Percentiles rank a stretch among this genome's conserved stretches.
These are phyloP conservation scores for Schizopygopsis malacanthus DNA, from an alignment of 2,797 vertebrate species.

Conservation along the genomic window DNA sequence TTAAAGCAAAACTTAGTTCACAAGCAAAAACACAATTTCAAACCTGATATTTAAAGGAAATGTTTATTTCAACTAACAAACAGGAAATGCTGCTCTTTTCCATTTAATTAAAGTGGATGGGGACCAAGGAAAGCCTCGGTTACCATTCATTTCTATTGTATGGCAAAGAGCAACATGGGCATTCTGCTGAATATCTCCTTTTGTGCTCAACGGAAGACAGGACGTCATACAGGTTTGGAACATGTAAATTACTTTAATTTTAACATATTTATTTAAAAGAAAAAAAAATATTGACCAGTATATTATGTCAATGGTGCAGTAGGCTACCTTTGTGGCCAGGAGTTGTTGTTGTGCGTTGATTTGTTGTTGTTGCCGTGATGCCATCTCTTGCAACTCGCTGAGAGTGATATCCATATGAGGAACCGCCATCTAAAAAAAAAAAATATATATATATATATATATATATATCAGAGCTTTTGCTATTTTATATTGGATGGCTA, in stretches of 20 bases:
- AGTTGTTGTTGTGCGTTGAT: slow-evolving; percentile 89
- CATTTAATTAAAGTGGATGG: background rate
- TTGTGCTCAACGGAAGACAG: background rate
- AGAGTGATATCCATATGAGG: slow-evolving; percentile 88
- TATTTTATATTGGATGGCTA: background rate
- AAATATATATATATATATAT: background rate
- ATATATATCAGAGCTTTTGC: background rate
- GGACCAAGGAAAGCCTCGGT: background rate
- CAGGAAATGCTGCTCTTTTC: background rate
- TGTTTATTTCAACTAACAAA: background rate
- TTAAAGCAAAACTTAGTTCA: background rate
- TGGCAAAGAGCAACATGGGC: background rate
- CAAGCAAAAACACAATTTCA: background rate
- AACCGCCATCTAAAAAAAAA: slow-evolving; percentile 74
- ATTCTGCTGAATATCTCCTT: background rate
- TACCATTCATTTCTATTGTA: background rate
- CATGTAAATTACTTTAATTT: background rate
- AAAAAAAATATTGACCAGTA: background rate
- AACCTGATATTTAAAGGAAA: background rate
- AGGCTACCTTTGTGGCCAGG: slow-evolving; percentile 81
- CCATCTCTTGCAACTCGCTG: slow-evolving; percentile 91
- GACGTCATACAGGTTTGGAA: background rate
- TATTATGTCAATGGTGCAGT: background rate
- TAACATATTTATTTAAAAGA: background rate
- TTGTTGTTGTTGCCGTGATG: slow-evolving; percentile 89